Evolutionary conservation across 2,888 invertebrate genomes (phyloP), one percentile per base, ranked within the genome.

Genomic region (Amiota mariae): DNA sequence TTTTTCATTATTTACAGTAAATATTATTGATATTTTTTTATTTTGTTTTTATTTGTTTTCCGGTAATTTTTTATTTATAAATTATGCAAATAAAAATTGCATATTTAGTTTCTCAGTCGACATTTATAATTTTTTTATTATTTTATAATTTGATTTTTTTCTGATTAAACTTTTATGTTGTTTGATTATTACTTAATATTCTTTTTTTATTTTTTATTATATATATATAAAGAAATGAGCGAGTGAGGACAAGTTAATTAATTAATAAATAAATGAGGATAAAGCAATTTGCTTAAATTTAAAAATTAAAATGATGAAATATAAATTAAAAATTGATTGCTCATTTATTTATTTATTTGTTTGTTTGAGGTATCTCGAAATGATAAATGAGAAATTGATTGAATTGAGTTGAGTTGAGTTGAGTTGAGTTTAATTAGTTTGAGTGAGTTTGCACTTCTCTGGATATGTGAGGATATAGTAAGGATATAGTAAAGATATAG

Each of bases 61-160:
- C 3, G 36, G n/a, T n/a, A n/a, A n/a, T 46, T 66, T 18, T 66
- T 66, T 13, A 8, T 66, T 76, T 73, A 68, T 63, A 4, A 66
- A 67, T 75, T 70, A 75, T 80, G 80, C 81, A 76, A 83, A 75
- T 74, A 46, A 66, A 70, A 72, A 74, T 72, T 75, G 79, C 77
- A 76, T 72, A 75, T 68, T 82, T 36, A 36, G 36, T 36, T 36
- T 36, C 77, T 83, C 85, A 85, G 83, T 85, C 82, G 76, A 82
- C 79, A 75, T 77, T 66, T 76, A 80, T 74, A 66, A 73, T 51
- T 73, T 73, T 78, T 70, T 18, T 76, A 48, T 77, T 72, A 46
- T 74, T 72, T 66, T 70, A 24, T 24, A 46, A 73, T 49, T 18
- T 46, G 57, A 71, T 64, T 64, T 24, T 24, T 24, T 24, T 24